Evolutionary conservation across 1,140 invertebrate genomes (phyloP), one percentile per base, ranked within the genome.

Genomic region (Laupala kohalensis): DNA sequence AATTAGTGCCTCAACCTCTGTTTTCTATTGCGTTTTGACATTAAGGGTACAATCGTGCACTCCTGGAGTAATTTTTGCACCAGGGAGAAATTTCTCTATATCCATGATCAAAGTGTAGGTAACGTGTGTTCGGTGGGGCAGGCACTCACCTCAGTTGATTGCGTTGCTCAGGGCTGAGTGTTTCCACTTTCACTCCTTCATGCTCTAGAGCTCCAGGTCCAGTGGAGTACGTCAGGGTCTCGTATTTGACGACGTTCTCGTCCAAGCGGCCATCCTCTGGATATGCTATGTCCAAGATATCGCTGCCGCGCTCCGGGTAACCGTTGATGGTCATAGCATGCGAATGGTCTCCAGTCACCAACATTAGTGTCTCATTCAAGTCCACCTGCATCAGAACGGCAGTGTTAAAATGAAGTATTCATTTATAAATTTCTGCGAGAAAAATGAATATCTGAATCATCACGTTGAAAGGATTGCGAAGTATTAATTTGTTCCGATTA

Each of bases 281-380:
- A 67, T 84, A 83, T 4, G 81, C 84, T 13, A 84, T 80, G 6
- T 86, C 87, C 19, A 86, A 77, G 74, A 90, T 89, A 67, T 87
- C 84, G 71, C 86, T 84, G 15, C 87, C 88, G 66, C 88, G 80
- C 12, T 76, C 74, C 0, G 88, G 86, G 75, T 90, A 90, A 0
- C 88, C 89, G 73, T 88, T 88, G 1, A 90, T 82, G 0, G 87
- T 86, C n/a, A 90, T 86, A 0, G 85, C 78, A 76, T 90, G 89
- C 12, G 88, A 89, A 78, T 92, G 91, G 79, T 92, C 91, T 4
- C 89, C 89, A 0, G 90, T 92, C 0, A 92, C 90, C 23, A 92
- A 79, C 15, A 92, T 85, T 12, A 92, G 76, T 0, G 91, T 92
- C 64, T 92, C 88, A 0, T 86, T 80, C 9, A 81, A 74, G 69